These are phyloP conservation scores for Apteryx owenii DNA, from an alignment of 2,113 vertebrate genomes.

Conservation along the genomic window DNA sequence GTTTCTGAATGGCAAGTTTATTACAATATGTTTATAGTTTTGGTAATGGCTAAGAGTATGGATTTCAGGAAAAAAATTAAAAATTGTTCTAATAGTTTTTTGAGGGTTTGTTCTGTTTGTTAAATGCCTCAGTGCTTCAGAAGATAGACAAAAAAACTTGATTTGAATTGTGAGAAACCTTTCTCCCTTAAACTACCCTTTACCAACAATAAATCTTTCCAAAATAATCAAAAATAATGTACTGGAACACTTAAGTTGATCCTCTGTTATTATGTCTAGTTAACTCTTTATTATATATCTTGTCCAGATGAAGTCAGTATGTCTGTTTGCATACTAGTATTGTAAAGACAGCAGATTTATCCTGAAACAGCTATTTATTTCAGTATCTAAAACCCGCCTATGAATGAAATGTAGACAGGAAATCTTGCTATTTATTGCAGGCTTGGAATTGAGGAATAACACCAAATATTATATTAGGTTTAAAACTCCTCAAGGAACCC, in stretches of 20 bases:
- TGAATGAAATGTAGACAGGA: not conserved
- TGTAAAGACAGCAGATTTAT: not conserved
- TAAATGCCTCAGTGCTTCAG: not conserved
- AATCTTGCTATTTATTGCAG: not conserved
- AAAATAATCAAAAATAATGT: too few species aligned
- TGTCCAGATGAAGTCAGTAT: not conserved
- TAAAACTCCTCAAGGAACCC: not conserved
- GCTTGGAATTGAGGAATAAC: not conserved
- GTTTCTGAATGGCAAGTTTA: not conserved
- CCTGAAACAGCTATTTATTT: not conserved
- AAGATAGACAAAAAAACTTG: not conserved
- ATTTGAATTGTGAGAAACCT: not conserved
- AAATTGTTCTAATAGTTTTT: not conserved
- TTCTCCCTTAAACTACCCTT: not conserved
- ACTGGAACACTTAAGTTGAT: not conserved
- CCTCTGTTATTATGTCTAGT: not conserved
- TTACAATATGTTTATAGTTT: rapidly evolving
- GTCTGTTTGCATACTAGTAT: not conserved
- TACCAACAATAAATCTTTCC: not conserved
- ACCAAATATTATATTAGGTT: not conserved
- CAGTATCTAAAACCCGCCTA: not conserved
- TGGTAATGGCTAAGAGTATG: not conserved
- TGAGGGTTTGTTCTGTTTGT: not conserved
- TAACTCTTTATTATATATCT: not conserved
- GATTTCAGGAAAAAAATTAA: not conserved